A percentile compares a stretch with the other conserved stretches of the same genome.
phyloP scores from a whole-genome alignment of 2,113 vertebrate genomes.

The Dissostichus mawsoni region DNA sequence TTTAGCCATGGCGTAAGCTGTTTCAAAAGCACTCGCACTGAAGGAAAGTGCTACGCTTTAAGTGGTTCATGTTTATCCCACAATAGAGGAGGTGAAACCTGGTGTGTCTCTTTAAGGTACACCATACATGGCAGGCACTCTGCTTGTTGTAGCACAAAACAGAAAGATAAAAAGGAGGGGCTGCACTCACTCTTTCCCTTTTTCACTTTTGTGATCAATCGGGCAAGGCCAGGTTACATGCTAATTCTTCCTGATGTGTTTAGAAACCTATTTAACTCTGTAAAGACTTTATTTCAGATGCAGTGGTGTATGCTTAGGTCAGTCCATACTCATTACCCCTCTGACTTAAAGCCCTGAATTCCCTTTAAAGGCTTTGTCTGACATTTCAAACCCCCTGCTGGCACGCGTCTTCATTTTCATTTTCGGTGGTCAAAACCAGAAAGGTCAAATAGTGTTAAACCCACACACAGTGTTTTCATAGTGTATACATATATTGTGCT shows the following conservation, averaged over 20 bases:
- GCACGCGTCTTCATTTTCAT: constrained; percentile 10
- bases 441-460: background rate
- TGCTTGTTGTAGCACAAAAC: constrained; percentile 26
- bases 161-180: constrained; percentile 13
- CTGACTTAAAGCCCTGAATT: background rate
- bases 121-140: constrained; percentile 7
- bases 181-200: background rate
- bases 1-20: constrained; percentile 15
- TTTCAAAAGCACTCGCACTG: constrained; percentile 30
- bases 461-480: background rate
- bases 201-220: constrained; percentile 27
- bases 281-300: constrained; percentile 8
- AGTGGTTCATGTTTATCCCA: constrained; percentile 50
- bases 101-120: constrained; percentile 31
- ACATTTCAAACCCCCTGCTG: constrained; percentile 34
- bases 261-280: constrained; percentile 20
- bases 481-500: constrained; percentile 7
- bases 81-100: constrained; percentile 55
- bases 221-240: background rate
- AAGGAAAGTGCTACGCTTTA: constrained; percentile 31
- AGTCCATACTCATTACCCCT: background rate
- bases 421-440: constrained; percentile 26
- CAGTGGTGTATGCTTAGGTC: background rate
- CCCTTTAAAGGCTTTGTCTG: constrained; percentile 4
- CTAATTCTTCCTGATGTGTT: constrained; percentile 32